phyloP scores from a whole-genome alignment of 2,888 invertebrate genomes.

The Incurvaria masculella region DNA sequence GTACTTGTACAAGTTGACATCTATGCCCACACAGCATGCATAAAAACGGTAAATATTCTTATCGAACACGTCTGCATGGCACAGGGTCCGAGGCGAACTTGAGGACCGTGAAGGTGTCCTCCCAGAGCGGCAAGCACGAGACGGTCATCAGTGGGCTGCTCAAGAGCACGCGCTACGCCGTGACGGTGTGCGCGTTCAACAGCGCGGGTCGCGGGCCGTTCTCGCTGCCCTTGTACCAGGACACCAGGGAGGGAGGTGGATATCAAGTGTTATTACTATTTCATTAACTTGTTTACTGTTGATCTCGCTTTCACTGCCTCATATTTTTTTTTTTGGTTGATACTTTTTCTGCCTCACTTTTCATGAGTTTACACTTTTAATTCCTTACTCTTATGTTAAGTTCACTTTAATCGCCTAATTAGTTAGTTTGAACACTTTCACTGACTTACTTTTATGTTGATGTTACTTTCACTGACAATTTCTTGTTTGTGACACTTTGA shows the following conservation, averaged over 20 bases:
- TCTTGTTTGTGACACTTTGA: too few species aligned
- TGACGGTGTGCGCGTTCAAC: slow-evolving; percentile 80
- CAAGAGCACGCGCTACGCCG: slow-evolving; percentile 67
- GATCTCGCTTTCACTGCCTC: too few species aligned
- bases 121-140: slow-evolving; percentile 38
- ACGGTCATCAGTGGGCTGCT: slow-evolving; percentile 47
- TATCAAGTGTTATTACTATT: slow-evolving; percentile 9
- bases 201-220: slow-evolving; percentile 79
- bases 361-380: neutral
- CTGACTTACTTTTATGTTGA: slow-evolving; percentile 3
- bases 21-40: too few species aligned
- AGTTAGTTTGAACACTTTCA: neutral
- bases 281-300: too few species aligned
- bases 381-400: too few species aligned
- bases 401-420: slow-evolving; percentile 13
- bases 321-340: too few species aligned
- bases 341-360: neutral
- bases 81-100: slow-evolving; percentile 30
- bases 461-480: neutral
- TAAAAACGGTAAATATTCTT: too few species aligned
- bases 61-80: too few species aligned
- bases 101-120: slow-evolving; percentile 35
- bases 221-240: slow-evolving; percentile 71
- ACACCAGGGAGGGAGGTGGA: slow-evolving; percentile 82
- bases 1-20: too few species aligned